Evolutionary conservation across 2,113 vertebrate species (phyloP).

Genomic region (Acrocephalus kingi): DNA sequence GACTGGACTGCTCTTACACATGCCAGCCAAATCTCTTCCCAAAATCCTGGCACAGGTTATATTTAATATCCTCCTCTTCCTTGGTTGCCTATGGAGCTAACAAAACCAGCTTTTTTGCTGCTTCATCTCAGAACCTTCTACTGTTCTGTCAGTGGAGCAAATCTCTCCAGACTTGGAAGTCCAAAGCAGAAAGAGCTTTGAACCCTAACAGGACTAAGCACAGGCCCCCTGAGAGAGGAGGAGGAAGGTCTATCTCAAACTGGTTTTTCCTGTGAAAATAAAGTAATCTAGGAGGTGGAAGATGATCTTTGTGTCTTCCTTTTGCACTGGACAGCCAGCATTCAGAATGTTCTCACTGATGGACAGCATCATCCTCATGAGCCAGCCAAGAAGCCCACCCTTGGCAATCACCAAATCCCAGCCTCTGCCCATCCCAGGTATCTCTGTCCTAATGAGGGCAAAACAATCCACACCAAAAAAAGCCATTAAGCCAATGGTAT

Average conservation of each 20-base stretch:
- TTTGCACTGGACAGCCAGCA: background rate
- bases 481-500: background rate
- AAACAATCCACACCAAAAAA: background rate
- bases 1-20: background rate
- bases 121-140: background rate
- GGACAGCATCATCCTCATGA: background rate
- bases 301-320: background rate
- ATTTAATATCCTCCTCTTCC: background rate
- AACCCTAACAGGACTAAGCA: background rate
- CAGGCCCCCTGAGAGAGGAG: background rate
- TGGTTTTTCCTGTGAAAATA: background rate
- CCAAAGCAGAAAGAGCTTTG: background rate
- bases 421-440: background rate
- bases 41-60: background rate
- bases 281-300: background rate
- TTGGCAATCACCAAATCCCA: background rate
- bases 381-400: background rate
- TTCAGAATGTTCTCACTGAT: background rate
- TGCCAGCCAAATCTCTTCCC: background rate
- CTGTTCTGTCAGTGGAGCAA: background rate
- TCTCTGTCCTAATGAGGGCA: background rate
- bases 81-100: background rate
- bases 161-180: background rate
- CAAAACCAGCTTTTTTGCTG: background rate
- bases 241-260: background rate